Conservation (phyloP, 2,113 vertebrate species). For the Agapornis roseicollis region DNA sequence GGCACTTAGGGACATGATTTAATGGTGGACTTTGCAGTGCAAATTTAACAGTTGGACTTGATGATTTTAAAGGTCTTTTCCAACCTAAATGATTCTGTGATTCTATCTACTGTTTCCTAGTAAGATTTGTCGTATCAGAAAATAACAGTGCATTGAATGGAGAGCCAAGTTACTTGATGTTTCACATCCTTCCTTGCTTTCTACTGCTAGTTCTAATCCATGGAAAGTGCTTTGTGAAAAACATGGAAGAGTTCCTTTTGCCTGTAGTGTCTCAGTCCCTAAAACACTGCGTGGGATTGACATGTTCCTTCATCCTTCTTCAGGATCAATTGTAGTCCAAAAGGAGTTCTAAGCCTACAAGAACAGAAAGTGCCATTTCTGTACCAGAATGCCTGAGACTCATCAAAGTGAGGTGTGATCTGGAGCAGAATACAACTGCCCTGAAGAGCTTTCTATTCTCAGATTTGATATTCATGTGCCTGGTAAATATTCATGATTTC, state of each 20-base stretch:
- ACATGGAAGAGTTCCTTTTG: neutral
- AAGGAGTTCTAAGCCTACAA: neutral
- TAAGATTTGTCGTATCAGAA: neutral
- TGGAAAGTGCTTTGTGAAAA: neutral
- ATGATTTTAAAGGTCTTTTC: neutral
- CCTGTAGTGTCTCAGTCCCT: neutral
- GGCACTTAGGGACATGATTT: neutral
- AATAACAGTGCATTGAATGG: accelerated
- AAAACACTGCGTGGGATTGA: neutral
- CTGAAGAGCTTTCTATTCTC: neutral
- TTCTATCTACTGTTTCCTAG: neutral
- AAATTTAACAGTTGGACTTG: neutral
- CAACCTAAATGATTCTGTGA: neutral
- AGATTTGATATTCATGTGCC: neutral
- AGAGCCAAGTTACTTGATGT: neutral
- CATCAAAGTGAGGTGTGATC: neutral
- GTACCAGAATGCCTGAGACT: neutral
- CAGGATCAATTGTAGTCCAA: neutral
- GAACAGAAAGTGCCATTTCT: neutral
- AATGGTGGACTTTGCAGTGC: neutral
- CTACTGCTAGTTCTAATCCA: neutral
- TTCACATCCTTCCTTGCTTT: neutral
- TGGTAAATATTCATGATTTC: neutral
- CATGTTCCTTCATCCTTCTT: neutral
- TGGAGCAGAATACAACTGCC: neutral